Evolutionary conservation across 2,888 invertebrate species (phyloP).

Genomic region (Embidobia sp.): DNA sequence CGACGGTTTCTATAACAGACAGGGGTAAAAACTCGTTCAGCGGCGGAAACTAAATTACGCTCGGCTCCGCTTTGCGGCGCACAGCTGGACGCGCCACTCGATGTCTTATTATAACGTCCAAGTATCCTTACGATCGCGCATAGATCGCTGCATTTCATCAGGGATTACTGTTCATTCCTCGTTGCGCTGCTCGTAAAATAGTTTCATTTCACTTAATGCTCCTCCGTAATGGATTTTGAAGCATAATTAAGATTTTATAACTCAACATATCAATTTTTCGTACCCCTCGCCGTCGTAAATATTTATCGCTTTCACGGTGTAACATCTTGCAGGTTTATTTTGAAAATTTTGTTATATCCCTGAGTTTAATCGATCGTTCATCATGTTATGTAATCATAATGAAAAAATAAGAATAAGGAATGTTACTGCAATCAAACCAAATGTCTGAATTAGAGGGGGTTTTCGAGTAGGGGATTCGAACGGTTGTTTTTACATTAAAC

Average conservation of each 20-base stretch:
- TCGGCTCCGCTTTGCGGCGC: constrained; percentile 28
- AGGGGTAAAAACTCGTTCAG: constrained; percentile 55
- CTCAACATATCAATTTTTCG: constrained; percentile 4
- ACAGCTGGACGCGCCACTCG: constrained; percentile 55
- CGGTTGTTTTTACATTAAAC: too few relatives aligned
- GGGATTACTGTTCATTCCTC: constrained; percentile 44
- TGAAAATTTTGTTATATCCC: too few relatives aligned
- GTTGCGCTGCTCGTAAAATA: constrained; percentile 32
- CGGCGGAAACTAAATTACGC: constrained; percentile 52
- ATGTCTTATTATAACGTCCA: constrained; percentile 59
- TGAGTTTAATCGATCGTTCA: too few relatives aligned
- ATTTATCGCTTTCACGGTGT: not conserved
- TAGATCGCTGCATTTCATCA: constrained; percentile 55
- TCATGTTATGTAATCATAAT: too few relatives aligned
- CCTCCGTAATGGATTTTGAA: constrained; percentile 23
- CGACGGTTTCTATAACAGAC: constrained; percentile 51
- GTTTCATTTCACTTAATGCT: constrained; percentile 28
- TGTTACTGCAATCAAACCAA: too few relatives aligned
- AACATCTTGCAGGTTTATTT: not conserved
- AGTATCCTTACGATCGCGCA: constrained; percentile 43
- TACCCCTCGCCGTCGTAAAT: not conserved
- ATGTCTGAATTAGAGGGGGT: too few relatives aligned
- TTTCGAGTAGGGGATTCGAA: too few relatives aligned
- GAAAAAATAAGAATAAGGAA: too few relatives aligned
- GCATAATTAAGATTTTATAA: constrained; percentile 43